These are phyloP conservation scores for Oreamnos americanus DNA, from an alignment of 2,113 vertebrate species.

Conservation along the genomic window DNA sequence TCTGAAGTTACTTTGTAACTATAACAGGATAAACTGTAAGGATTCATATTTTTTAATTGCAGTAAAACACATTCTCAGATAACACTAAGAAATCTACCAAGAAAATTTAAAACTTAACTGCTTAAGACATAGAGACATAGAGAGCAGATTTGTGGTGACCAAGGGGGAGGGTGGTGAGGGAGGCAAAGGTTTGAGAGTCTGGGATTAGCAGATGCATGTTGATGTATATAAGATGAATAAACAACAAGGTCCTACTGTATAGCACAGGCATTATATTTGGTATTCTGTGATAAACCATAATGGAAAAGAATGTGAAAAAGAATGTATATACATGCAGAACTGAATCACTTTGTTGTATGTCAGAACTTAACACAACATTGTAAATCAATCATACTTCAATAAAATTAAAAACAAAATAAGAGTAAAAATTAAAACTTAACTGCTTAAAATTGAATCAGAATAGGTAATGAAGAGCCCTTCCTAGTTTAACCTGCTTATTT, in stretches of 20 bases:
- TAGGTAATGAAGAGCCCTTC: neutral
- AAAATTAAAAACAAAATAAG: neutral
- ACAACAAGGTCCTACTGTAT: neutral
- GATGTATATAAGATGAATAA: neutral
- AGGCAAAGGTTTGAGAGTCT: neutral
- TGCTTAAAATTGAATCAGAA: neutral
- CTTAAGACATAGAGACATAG: neutral
- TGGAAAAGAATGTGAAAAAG: neutral
- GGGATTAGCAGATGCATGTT: neutral
- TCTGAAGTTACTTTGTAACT: neutral
- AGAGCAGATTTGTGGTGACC: neutral
- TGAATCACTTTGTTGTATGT: neutral
- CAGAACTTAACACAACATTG: neutral
- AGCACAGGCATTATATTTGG: neutral
- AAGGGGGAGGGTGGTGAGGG: neutral
- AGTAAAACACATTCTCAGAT: neutral
- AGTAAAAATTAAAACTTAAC: neutral
- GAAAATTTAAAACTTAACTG: neutral
- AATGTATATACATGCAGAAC: neutral
- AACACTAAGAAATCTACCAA: neutral
- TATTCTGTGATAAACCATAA: neutral
- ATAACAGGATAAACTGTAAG: neutral
- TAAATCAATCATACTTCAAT: neutral
- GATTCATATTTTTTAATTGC: neutral
- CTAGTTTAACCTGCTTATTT: neutral